A percentile compares a stretch with the other conserved stretches of the same genome.
phyloP scores from a whole-genome alignment of 2,888 invertebrate species.

The Odontocerum albicorne region DNA sequence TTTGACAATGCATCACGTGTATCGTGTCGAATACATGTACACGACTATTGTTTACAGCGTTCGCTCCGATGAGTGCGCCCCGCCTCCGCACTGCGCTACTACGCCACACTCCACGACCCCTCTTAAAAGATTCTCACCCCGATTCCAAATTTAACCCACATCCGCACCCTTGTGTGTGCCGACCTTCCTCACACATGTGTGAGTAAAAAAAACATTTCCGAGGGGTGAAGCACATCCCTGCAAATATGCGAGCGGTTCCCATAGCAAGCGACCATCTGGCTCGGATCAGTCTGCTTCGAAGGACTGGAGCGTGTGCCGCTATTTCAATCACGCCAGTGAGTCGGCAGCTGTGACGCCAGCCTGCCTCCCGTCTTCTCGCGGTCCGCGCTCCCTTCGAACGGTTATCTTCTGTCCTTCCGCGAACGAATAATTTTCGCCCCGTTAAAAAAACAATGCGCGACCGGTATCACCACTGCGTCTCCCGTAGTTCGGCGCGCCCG shows the following conservation, averaged over 20 bases:
- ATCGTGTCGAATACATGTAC: no score
- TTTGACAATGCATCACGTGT: no score
- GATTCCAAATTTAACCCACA: slow-evolving; percentile 5
- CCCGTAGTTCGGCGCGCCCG: no score
- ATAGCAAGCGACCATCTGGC: slow-evolving; percentile 26
- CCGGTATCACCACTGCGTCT: no score
- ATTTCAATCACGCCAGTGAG: no score
- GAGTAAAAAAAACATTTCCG: slow-evolving; percentile 11
- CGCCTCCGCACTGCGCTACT: no score
- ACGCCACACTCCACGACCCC: no score
- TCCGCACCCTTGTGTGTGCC: slow-evolving; percentile 7
- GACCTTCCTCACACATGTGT: neutral
- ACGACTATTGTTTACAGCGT: no score
- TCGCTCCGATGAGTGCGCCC: no score
- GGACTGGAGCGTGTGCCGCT: slow-evolving; percentile 23
- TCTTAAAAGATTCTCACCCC: no score
- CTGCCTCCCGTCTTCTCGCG: neutral
- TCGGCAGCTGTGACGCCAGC: no score
- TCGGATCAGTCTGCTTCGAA: slow-evolving; percentile 25
- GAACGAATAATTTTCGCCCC: neutral
- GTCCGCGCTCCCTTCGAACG: neutral
- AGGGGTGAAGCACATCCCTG: slow-evolving; percentile 27
- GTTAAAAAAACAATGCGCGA: no score
- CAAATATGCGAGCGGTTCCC: slow-evolving; percentile 4
- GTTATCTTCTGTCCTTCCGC: neutral